A percentile compares a stretch with the other conserved stretches of the same genome.
Evolutionary conservation across 2,797 vertebrate genomes (phyloP).

Genomic region (Macroramphosus scolopax): DNA sequence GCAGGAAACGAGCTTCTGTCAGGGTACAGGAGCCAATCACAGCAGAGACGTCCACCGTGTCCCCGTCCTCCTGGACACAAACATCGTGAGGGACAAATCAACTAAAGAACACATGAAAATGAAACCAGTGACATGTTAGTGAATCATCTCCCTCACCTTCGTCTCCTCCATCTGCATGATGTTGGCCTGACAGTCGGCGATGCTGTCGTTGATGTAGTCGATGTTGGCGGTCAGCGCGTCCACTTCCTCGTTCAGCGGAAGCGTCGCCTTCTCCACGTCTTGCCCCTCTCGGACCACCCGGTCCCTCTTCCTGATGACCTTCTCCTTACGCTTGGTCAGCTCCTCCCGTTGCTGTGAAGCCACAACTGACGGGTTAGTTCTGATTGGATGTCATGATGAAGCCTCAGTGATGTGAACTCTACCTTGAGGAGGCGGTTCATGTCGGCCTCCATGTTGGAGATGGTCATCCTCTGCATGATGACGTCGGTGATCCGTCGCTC

Average conservation of each 20-base stretch:
- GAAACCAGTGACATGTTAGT: too few species aligned
- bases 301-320: slow-evolving; percentile 86
- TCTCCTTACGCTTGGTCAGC: slow-evolving; percentile 93
- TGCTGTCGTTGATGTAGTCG: slow-evolving; percentile 96
- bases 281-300: slow-evolving; percentile 79
- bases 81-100: too few species aligned
- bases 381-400: too few species aligned
- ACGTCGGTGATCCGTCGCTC: slow-evolving; percentile 91
- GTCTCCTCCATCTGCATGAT: slow-evolving; percentile 98
- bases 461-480: slow-evolving; percentile 97
- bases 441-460: slow-evolving; percentile 97
- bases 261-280: slow-evolving; percentile 82
- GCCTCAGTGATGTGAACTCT: neutral
- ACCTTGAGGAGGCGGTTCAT: slow-evolving; percentile 97
- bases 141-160: slow-evolving; percentile 82
- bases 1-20: slow-evolving; percentile 89
- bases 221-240: slow-evolving; percentile 93
- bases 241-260: slow-evolving; percentile 88
- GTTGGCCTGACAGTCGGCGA: slow-evolving; percentile 96
- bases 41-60: slow-evolving; percentile 88
- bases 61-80: slow-evolving; percentile 89
- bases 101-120: too few species aligned
- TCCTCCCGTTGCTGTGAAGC: slow-evolving; percentile 92
- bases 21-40: slow-evolving; percentile 93
- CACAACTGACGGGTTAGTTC: neutral